Percentiles rank a stretch among this genome's conserved stretches.
phyloP scores from a whole-genome alignment of 1,140 invertebrate genomes.

The Drosophila kohkoa region DNA sequence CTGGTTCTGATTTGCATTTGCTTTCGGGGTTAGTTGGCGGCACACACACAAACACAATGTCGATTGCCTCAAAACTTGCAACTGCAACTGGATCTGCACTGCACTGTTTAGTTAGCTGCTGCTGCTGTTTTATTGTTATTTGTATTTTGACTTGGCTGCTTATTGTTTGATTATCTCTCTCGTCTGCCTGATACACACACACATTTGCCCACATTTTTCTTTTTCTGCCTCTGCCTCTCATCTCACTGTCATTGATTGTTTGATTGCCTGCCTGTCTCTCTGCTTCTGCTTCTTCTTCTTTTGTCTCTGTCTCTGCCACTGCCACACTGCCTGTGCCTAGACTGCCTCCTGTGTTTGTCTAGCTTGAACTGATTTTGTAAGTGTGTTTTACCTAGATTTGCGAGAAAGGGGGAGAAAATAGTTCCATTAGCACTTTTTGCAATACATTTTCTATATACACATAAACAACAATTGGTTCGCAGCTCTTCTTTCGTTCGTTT shows the following conservation, averaged over 20 bases:
- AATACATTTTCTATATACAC: not conserved
- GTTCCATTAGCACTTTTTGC: slow-evolving; percentile 63
- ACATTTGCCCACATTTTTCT: slow-evolving; percentile 31
- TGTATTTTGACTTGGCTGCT: slow-evolving; percentile 13
- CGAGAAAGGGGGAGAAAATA: slow-evolving; percentile 76
- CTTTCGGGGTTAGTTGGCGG: slow-evolving; percentile 43
- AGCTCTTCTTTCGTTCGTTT: slow-evolving; percentile 33
- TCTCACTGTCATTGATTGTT: slow-evolving; percentile 68
- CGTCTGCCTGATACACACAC: slow-evolving; percentile 59
- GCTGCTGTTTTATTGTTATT: not conserved
- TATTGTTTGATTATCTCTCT: slow-evolving; percentile 57
- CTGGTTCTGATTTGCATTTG: slow-evolving; percentile 26
- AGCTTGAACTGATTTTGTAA: slow-evolving; percentile 76
- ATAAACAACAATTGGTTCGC: slow-evolving; percentile 38
- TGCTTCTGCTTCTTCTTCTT: slow-evolving; percentile 42
- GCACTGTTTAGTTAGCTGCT: slow-evolving; percentile 39
- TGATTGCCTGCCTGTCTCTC: slow-evolving; percentile 59
- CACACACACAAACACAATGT: slow-evolving; percentile 28
- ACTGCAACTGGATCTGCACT: slow-evolving; percentile 36
- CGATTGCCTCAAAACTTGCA: slow-evolving; percentile 29
- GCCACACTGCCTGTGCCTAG: slow-evolving; percentile 63
- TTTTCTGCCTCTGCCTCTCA: slow-evolving; percentile 47
- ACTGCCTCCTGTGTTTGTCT: slow-evolving; percentile 70
- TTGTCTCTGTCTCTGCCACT: too few relatives aligned
- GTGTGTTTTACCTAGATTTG: slow-evolving; percentile 78